These are phyloP conservation scores for Phortica variegata DNA, from an alignment of 1,140 invertebrate genomes.

Conservation along the genomic window DNA sequence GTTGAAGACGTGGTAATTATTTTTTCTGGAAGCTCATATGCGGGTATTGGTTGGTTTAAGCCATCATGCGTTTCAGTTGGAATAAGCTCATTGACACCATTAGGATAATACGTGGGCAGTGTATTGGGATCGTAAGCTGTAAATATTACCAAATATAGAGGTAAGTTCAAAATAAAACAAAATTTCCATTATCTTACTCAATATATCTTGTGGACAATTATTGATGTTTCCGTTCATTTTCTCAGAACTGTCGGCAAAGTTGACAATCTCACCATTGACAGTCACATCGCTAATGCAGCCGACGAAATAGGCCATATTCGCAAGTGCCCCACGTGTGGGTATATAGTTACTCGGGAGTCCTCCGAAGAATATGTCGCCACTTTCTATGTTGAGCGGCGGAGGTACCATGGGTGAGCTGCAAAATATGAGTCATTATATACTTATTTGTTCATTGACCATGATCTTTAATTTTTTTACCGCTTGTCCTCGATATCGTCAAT, in stretches of 20 bases:
- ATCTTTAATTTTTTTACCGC: conserved; percentile 60
- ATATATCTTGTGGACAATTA: conserved; percentile 61
- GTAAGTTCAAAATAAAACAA: not conserved
- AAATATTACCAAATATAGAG: not conserved
- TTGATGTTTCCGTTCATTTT: conserved; percentile 67
- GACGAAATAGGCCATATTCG: conserved; percentile 63
- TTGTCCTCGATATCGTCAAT: conserved; percentile 80
- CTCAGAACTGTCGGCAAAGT: conserved; percentile 76
- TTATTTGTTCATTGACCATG: conserved; percentile 3
- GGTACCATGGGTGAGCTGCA: conserved; percentile 51
- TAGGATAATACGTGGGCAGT: conserved; percentile 39
- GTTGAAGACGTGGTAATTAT: not conserved
- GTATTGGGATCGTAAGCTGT: conserved; percentile 35
- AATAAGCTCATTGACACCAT: conserved; percentile 31
- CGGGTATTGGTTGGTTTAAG: not conserved
- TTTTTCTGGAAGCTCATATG: not conserved
- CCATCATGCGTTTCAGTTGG: conserved; percentile 7
- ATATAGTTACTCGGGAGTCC: conserved; percentile 70
- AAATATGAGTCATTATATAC: too few relatives aligned
- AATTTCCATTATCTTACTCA: conserved; percentile 27
- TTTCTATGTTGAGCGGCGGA: conserved; percentile 63
- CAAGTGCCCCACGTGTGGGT: conserved; percentile 42
- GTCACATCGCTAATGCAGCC: conserved; percentile 89
- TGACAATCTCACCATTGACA: conserved; percentile 78
- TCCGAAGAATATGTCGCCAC: conserved; percentile 79